Base-by-base conservation (phyloP, 2,113 vertebrate genomes). In the Pluvianellus socialis region DNA sequence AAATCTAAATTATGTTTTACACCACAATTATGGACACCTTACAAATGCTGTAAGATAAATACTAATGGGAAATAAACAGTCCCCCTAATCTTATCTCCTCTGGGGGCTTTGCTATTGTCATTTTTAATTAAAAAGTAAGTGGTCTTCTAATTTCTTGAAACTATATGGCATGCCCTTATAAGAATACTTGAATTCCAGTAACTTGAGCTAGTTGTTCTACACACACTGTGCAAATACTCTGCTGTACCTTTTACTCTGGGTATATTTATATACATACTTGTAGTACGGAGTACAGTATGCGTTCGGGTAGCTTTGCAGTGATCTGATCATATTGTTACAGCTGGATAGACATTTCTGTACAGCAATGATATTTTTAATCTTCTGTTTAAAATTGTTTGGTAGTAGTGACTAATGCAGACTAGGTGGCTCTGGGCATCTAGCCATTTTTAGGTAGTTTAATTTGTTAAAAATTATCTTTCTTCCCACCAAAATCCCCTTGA, bases 381-480 rank as follows among this genome's bases (percentile, higher is more conserved):
- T 56, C 67, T 66, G 55, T 95, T 65, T 3, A 14, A 73, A 94
- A 62, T 75, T 26, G 92, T 67, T 81, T 87, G 73, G 58, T 91
- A 66, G 94, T 53, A 85, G 87, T 93, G 87, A 91, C 84, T 91
- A 72, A 93, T 62, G 94, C 92, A 91, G 74, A 73, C 81, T 68
- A 88, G 95, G 95, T 94, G 84, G 81, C 96, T 97, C 91, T 74
- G 95, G 92, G 97, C 94, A 96, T 83, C 77, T 61, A 28, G 95
- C 96, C 95, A 96, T 96, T 91, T 95, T 88, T 81, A 97, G 94
- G 95, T 96, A 95, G 96, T 96, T 97, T 94, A 94, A 96, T 95
- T 96, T 95, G 92, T 96, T 96, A 97, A 96, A 96, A 96, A 96
- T 96, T 71, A 82, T 96, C 93, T 89, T 91, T 33, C 93, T 93